These are phyloP conservation scores for Hyalella azteca DNA, from an alignment of 2,888 invertebrate species.

Conservation along the genomic window DNA sequence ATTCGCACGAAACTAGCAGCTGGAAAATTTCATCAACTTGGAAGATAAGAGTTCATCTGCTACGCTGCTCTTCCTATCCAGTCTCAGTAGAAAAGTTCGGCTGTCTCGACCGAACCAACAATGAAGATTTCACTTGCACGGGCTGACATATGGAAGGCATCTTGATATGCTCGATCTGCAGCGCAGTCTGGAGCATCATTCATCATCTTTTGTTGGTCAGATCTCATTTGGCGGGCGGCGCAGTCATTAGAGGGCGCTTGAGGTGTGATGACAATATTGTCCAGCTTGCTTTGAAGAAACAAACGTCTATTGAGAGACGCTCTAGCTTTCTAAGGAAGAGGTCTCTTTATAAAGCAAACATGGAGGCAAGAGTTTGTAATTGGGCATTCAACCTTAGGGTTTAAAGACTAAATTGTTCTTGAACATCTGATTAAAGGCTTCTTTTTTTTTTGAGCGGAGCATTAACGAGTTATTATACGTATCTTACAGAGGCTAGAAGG, in stretches of 20 bases:
- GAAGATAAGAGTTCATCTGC: too few relatives aligned
- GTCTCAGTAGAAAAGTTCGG: too few relatives aligned
- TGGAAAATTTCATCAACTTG: too few relatives aligned
- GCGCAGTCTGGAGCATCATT: not conserved
- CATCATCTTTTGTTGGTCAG: conserved; percentile 21
- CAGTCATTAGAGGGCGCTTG: conserved; percentile 19
- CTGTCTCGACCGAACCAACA: not conserved
- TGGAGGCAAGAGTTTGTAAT: not conserved
- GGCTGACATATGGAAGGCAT: too few relatives aligned
- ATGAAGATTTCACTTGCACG: not conserved
- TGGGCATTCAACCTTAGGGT: not conserved
- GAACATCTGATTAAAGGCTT: too few relatives aligned
- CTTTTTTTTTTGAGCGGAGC: too few relatives aligned
- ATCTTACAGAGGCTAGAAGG: too few relatives aligned
- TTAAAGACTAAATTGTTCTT: too few relatives aligned
- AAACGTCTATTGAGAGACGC: not conserved
- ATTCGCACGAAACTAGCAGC: too few relatives aligned
- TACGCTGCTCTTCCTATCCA: too few relatives aligned
- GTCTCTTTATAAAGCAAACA: not conserved
- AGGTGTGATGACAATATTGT: conserved; percentile 34
- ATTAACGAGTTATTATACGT: too few relatives aligned
- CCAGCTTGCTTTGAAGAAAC: conserved; percentile 28
- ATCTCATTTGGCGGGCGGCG: not conserved
- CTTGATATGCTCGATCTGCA: too few relatives aligned
- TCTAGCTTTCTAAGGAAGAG: not conserved